Evolutionary conservation across 1,140 invertebrate genomes (phyloP).

Genomic region (Nomia melanderi): DNA sequence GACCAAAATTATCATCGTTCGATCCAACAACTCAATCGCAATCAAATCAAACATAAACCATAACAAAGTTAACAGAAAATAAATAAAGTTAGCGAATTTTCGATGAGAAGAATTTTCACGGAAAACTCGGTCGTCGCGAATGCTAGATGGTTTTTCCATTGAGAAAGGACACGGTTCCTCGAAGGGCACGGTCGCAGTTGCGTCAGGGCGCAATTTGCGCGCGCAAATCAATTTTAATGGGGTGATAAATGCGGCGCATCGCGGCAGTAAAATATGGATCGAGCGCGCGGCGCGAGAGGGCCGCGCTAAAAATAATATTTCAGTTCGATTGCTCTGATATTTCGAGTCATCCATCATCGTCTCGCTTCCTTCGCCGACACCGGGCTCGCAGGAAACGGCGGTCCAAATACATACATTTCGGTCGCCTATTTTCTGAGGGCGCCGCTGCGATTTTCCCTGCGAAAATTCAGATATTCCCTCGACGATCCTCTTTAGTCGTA

Average conservation of each 20-base stretch:
- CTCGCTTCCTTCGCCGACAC: constrained; percentile 59
- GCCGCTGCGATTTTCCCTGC: constrained; percentile 35
- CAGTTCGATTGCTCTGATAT: constrained; percentile 67
- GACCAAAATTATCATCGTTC: no score
- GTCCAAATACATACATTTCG: constrained; percentile 58
- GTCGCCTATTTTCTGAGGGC: constrained; percentile 5
- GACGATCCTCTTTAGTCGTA: no score
- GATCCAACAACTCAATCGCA: no score
- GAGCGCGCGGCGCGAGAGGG: constrained; percentile 42
- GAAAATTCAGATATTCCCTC: constrained; percentile 18
- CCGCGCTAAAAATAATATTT: constrained; percentile 68
- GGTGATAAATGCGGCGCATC: constrained; percentile 51
- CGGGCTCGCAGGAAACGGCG: constrained; percentile 48
- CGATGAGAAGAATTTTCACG: no score
- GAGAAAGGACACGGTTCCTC: neutral
- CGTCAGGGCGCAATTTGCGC: constrained; percentile 14
- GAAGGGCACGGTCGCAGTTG: neutral
- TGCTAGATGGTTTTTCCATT: neutral
- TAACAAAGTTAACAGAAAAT: no score
- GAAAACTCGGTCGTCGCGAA: neutral
- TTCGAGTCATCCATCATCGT: constrained; percentile 68
- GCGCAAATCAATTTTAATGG: constrained; percentile 48
- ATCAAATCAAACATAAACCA: no score
- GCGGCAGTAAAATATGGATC: constrained; percentile 55
- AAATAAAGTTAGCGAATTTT: no score